Evolutionary conservation across 1,140 invertebrate genomes (phyloP).

Genomic region (Chelonus insularis): DNA sequence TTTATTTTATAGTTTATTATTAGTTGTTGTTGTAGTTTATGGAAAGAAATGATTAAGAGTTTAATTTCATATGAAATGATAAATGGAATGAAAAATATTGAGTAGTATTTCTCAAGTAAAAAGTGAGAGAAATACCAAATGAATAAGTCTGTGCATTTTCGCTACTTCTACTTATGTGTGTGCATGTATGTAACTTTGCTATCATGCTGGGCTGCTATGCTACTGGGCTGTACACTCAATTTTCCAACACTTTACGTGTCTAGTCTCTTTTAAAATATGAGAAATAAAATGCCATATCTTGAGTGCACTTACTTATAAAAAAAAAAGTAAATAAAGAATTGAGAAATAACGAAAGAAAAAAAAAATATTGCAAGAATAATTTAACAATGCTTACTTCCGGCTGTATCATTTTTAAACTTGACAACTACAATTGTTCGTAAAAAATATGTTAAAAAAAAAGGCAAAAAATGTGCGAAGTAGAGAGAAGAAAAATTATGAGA

Average conservation of each 20-base stretch:
- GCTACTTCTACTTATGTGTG: not conserved
- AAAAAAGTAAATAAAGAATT: not conserved
- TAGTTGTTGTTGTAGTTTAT: not conserved
- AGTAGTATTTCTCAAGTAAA: not conserved
- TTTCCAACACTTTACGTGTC: slow-evolving; percentile 23
- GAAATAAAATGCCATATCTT: slow-evolving; percentile 10
- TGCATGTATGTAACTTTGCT: not conserved
- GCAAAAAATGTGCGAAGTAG: not conserved
- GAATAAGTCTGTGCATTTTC: slow-evolving; percentile 14
- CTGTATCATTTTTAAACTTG: too few species aligned
- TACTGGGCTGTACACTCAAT: slow-evolving; percentile 14
- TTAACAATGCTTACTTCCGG: not conserved
- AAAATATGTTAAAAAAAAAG: not conserved
- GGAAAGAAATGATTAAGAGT: not conserved
- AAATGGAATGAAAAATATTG: slow-evolving; percentile 11
- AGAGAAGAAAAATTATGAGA: slow-evolving; percentile 16
- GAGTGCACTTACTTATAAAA: not conserved
- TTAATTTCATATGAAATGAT: not conserved
- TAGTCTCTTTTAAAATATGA: slow-evolving; percentile 16
- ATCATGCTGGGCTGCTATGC: slow-evolving; percentile 4
- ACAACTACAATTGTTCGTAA: not conserved
- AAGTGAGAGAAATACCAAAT: not conserved
- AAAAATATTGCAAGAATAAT: not conserved
- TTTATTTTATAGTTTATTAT: not conserved
- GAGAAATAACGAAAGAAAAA: not conserved